Conservation (phyloP, 53 echinoderm and acorn worm genomes). For the Stichopus horrens region DNA sequence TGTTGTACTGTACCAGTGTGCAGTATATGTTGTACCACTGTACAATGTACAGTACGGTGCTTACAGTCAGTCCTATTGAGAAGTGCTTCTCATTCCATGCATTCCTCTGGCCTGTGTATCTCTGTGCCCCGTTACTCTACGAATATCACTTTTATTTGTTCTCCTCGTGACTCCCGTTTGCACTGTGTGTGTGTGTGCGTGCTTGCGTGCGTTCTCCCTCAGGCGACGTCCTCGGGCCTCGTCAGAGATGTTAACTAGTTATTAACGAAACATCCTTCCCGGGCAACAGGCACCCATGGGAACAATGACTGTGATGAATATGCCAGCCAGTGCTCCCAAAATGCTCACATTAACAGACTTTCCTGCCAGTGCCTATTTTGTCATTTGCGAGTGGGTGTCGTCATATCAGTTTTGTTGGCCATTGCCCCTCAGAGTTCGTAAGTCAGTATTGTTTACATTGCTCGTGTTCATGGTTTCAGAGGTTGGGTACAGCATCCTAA, state of each 20-base stretch:
- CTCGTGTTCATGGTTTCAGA: no score
- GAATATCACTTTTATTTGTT: conserved; percentile 24
- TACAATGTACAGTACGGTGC: not conserved
- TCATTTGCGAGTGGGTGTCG: conserved; percentile 2
- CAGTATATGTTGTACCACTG: not conserved
- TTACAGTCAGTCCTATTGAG: conserved; percentile 20
- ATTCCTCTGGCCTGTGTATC: conserved; percentile 30
- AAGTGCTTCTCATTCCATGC: conserved; percentile 36
- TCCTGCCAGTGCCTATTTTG: conserved; percentile 15
- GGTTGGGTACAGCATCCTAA: no score
- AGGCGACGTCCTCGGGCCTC: not conserved
- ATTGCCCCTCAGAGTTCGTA: not conserved
- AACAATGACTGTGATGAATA: conserved; percentile 18
- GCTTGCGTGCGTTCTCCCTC: not conserved
- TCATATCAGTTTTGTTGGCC: not conserved
- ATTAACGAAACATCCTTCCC: conserved; percentile 35
- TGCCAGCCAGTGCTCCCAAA: not conserved
- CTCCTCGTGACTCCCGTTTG: conserved; percentile 14
- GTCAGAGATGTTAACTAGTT: conserved; percentile 5
- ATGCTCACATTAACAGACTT: conserved; percentile 16
- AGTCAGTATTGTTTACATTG: conserved; percentile 13
- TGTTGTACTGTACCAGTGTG: no score
- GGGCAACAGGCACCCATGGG: conserved; percentile 8
- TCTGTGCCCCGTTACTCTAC: not conserved
- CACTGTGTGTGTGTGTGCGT: not conserved